Percentiles rank a stretch among this genome's conserved stretches.
Conservation (phyloP, 2,113 vertebrate species). For the Rhabdornis inornatus region DNA sequence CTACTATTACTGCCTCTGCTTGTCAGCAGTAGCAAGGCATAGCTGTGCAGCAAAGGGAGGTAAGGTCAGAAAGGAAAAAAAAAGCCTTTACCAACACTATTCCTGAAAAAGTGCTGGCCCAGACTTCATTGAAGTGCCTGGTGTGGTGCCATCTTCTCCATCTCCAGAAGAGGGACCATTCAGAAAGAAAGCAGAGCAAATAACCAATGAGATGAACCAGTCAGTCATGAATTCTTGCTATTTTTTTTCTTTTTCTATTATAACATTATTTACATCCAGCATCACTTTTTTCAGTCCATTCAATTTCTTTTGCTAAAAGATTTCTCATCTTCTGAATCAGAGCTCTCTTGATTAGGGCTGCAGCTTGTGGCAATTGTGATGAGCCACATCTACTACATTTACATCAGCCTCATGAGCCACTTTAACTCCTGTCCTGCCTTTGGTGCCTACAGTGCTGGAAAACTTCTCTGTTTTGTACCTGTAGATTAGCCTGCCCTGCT, state of each 20-base stretch:
- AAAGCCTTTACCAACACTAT: not conserved
- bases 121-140: not conserved
- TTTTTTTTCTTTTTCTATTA: not conserved
- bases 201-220: not conserved
- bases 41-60: not conserved
- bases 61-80: not conserved
- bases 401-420: not conserved
- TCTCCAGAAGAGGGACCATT: not conserved
- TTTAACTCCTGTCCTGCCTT: not conserved
- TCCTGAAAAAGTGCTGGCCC: not conserved
- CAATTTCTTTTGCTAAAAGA: not conserved
- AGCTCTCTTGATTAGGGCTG: not conserved
- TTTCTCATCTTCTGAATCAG: not conserved
- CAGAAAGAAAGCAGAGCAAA: not conserved
- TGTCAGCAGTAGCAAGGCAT: not conserved
- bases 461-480: not conserved
- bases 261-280: accelerated
- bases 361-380: not conserved
- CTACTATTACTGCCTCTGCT: not conserved
- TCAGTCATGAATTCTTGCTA: not conserved
- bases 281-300: not conserved
- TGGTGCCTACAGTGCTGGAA: not conserved
- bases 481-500: not conserved
- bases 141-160: not conserved
- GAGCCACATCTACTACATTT: no score